phyloP scores from a whole-genome alignment of 2,888 invertebrate genomes.

The Toxonevra muliebris region DNA sequence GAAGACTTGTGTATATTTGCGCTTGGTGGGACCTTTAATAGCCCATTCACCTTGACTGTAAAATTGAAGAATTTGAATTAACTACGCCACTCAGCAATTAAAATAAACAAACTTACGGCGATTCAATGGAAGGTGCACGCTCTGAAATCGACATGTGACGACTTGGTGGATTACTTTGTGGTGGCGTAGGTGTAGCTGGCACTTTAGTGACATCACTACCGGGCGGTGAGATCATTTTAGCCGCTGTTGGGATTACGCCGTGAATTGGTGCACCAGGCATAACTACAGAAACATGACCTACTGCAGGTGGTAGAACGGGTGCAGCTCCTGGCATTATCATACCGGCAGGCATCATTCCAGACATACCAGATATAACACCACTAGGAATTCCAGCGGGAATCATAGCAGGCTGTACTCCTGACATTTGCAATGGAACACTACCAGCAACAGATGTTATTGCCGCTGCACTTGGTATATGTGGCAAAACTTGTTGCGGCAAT shows the following conservation, averaged over 20 bases:
- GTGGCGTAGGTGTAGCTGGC: constrained; percentile 58
- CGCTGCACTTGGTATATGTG: constrained; percentile 44
- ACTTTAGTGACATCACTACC: constrained; percentile 43
- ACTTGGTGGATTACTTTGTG: constrained; percentile 64
- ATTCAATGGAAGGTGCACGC: constrained; percentile 70
- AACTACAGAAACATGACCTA: constrained; percentile 38
- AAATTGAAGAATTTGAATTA: constrained; percentile 31
- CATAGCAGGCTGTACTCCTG: constrained; percentile 45
- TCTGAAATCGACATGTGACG: constrained; percentile 67
- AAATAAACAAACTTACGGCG: constrained; percentile 64
- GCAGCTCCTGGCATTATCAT: constrained; percentile 19
- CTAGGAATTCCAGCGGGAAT: constrained; percentile 44
- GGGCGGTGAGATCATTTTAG: constrained; percentile 65
- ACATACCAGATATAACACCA: constrained; percentile 50
- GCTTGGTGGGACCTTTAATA: constrained; percentile 81
- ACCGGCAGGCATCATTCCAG: constrained; percentile 13
- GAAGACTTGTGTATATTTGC: constrained; percentile 94
- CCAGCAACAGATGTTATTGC: constrained; percentile 57
- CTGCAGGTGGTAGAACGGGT: constrained; percentile 40
- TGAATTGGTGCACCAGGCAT: constrained; percentile 21
- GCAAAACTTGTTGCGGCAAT: constrained; percentile 37
- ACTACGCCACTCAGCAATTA: neutral
- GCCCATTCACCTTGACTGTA: constrained; percentile 81
- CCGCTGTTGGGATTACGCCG: constrained; percentile 29
- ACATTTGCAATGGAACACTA: constrained; percentile 38